phyloP scores from a whole-genome alignment of 2,797 vertebrate species.

The Squalus acanthias region DNA sequence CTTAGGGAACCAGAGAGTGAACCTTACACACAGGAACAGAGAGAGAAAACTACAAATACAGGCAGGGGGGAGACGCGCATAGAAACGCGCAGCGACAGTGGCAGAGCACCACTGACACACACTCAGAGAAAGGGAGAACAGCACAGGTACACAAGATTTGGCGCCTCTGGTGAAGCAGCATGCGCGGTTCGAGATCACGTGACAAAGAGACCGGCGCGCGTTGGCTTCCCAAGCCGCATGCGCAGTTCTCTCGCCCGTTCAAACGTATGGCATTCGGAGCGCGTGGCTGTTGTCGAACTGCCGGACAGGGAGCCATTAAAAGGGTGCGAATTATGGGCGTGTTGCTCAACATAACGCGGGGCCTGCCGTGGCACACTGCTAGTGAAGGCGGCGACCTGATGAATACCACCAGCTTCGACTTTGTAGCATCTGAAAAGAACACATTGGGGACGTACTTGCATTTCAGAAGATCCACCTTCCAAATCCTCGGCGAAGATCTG shows the following conservation, averaged over 20 bases:
- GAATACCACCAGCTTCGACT: background rate
- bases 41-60: background rate
- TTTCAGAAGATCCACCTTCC: background rate
- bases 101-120: background rate
- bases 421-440: background rate
- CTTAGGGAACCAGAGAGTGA: background rate
- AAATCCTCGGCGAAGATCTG: background rate
- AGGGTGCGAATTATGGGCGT: background rate
- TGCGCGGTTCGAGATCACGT: background rate
- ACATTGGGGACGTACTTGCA: too few relatives aligned
- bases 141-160: background rate
- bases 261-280: constrained; percentile 10
- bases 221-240: background rate
- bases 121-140: background rate
- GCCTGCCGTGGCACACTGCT: background rate
- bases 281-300: background rate
- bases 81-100: too few relatives aligned
- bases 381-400: background rate
- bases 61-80: background rate
- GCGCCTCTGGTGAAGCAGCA: background rate
- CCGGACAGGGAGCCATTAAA: background rate
- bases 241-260: background rate
- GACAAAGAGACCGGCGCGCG: background rate
- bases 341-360: background rate
- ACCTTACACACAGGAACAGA: background rate